Evolutionary conservation across 2,113 vertebrate genomes (phyloP), one percentile per base, ranked within the genome.

Genomic region (Callopanchax toddi): DNA sequence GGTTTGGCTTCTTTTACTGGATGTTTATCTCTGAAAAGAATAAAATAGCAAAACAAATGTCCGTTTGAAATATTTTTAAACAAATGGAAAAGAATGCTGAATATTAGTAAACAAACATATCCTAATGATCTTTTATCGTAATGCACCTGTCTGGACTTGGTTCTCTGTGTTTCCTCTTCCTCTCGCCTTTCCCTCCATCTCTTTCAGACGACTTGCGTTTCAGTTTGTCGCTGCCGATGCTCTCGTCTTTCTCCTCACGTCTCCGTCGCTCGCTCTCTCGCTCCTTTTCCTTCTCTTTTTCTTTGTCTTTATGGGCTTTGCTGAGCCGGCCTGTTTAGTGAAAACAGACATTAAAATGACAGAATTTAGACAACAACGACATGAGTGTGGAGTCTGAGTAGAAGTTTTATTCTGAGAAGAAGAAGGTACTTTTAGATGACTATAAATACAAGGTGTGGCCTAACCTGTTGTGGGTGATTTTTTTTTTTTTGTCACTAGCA

Each of bases 271-370:
- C 84, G 29, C 54, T 79, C 23, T 86, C 78, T 11, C 45, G 43
- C 48, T 83, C 71, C 3, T 42, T 67, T 36, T 82, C 82, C 13
- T 51, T 80, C 25, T 84, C 78, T n/a, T 82, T 78, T 17, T 93
- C 91, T 18, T 91, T 91, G 5, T 91, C 86, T 65, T 92, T 92
- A 73, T 93, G 91, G 46, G 91, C 92, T 91, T 89, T 94, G 71
- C 91, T 86, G 46, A 93, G 88, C 23, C 91, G 93, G 67, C 91
- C 93, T 94, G 66, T 36, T 39, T 7, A 8, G 23, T 11, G 48
- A 15, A 39, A 12, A 63, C 29, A 25, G 11, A 42, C 5, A 16
- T 44, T 22, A 48, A 43, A 1, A 16, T 16, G 17, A 20, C 39
- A 18, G 25, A 17, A 11, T 17, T n/a, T 9, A 26, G 51, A 45